Base-by-base conservation (phyloP, 2,797 vertebrate species). In the Ispidina lecontei region DNA sequence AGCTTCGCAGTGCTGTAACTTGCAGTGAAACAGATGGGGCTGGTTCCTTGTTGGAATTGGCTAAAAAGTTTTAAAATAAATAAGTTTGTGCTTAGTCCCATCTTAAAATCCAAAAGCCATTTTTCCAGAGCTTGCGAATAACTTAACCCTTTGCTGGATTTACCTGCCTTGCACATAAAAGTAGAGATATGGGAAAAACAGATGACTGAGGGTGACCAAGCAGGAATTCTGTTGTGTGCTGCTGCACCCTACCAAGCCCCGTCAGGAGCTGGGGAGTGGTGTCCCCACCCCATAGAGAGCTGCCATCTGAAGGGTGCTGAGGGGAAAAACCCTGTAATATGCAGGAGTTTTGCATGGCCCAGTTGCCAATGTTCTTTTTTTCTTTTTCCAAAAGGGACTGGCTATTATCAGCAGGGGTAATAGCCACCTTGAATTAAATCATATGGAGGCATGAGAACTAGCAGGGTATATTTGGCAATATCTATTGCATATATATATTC, bases 401-500 rank as follows among this genome's bases (percentile, higher is more conserved):
- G 64, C 64, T 90, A n/a, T 94, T 90, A 95, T 69, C 88, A 76
- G 85, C 58, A 81, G 55, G 65, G 86, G 63, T 86, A 90, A 84
- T 79, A 20, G 5, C 93, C 92, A 93, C 96, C 91, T 96, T 86
- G 93, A 96, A 94, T 91, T 92, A 91, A 91, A 94, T 84, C 28
- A 4, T 60, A 44, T 18, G 82, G 80, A 96, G 79, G 55, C 60
- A 87, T 35, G 41, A 76, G 70, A 96, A 93, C 87, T 86, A 92
- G 90, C 68, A 83, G 88, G 46, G 44, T 91, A 37, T 96, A 92
- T 94, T 95, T 91, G 82, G 93, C 87, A 96, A 91, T 96, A 95
- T 92, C 90, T 92, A 62, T 96, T 95, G 95, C 96, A 96, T 96
- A 96, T 96, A 95, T 96, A 95, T 96, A 94, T 96, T 96, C 95